A percentile compares a stretch with the other conserved stretches of the same genome.
These are phyloP conservation scores for Vulpes lagopus DNA, from an alignment of 2,113 vertebrate species.

Conservation along the genomic window DNA sequence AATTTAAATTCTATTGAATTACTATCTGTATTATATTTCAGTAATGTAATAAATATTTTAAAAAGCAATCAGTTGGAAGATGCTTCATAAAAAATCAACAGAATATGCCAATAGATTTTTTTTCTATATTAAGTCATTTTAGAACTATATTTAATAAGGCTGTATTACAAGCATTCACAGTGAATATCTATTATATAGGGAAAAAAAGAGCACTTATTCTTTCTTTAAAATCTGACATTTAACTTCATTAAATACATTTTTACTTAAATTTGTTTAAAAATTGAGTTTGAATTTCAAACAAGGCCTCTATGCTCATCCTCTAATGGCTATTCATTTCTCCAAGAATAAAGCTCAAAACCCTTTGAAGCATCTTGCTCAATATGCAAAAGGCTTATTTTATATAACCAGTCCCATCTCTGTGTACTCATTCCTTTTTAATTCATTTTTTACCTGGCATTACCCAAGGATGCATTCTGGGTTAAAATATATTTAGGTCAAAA, in stretches of 20 bases:
- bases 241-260: background rate
- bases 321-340: background rate
- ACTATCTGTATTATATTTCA: background rate
- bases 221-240: background rate
- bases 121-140: conserved; percentile 21
- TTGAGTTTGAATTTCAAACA: background rate
- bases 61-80: background rate
- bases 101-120: background rate
- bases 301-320: background rate
- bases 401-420: background rate
- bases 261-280: background rate
- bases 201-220: background rate
- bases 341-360: background rate
- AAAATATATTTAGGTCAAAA: background rate
- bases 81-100: background rate
- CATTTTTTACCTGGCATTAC: background rate
- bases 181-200: background rate
- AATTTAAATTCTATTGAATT: background rate
- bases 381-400: background rate
- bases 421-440: background rate
- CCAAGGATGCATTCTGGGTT: background rate
- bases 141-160: background rate
- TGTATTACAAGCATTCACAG: background rate
- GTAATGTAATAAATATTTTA: background rate
- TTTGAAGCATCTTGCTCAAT: background rate